Evolutionary conservation across 2,888 invertebrate genomes (phyloP), one percentile per base, ranked within the genome.

Genomic region (Molanna angustata): DNA sequence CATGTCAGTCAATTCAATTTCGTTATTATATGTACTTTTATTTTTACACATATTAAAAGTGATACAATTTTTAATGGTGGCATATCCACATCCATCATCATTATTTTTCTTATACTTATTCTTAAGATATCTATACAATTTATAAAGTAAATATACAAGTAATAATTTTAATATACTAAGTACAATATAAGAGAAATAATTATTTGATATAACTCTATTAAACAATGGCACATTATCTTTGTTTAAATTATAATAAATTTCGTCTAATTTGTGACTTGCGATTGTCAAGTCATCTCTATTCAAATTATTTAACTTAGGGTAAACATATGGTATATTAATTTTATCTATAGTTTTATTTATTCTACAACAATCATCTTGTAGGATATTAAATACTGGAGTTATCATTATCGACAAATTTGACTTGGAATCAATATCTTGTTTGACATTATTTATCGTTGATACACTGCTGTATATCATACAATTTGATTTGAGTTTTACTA

Each of bases 401-500:
- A 44, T 44, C 3, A 32, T 31, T 14, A 16, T n/a, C 32, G 31
- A 27, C 6, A 39, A 39, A 14, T 32, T 45, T n/a, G 14, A n/a
- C 18, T 31, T 32, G 33, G n/a, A 9, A 1, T 18, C 14, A 4
- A 16, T 31, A 11, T 14, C 4, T 7, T 27, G 3, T 31, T 31
- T 9, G 11, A 4, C 16, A 17, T 18, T 31, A 4, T 7, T 13
- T 11, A 44, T 31, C n/a, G 18, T 35, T 21, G 21, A 9, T 17
- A 17, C 19, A 32, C 35, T 46, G 4, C 20, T 46, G 14, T 14
- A 46, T 11, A 46, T 32, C 21, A 37, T 46, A 37, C 46, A 46
- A 13, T 7, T n/a, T 19, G 14, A 11, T 3, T 20, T 16, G 3
- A 46, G n/a, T n/a, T 14, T 14, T 13, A 46, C 9, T 18, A 46